phyloP scores from a whole-genome alignment of 92 coral and sea anemone genomes.

The Zoanthus solanderi region DNA sequence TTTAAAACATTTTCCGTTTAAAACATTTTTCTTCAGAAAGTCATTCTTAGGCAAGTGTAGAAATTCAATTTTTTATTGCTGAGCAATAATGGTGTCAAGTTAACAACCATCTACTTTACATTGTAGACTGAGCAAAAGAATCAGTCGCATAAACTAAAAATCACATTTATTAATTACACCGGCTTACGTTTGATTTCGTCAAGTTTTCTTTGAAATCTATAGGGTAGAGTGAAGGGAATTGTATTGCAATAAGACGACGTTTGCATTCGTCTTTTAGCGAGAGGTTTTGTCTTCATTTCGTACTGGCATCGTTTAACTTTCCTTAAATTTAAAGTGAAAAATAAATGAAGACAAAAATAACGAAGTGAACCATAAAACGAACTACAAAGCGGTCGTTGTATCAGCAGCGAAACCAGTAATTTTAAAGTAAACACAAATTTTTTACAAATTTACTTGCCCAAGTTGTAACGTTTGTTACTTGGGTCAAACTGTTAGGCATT shows the following conservation, averaged over 20 bases:
- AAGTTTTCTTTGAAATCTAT: slow-evolving; percentile 38
- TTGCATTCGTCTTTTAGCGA: not conserved
- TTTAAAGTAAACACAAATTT: too few species aligned
- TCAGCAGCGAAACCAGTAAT: too few species aligned
- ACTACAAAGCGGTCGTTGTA: slow-evolving; percentile 20
- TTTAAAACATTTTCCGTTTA: too few species aligned
- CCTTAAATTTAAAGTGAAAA: slow-evolving; percentile 10
- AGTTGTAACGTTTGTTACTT: too few species aligned
- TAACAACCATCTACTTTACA: too few species aligned
- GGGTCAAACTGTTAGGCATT: not conserved
- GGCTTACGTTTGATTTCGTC: too few species aligned
- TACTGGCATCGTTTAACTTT: slow-evolving; percentile 8
- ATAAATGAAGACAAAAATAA: slow-evolving; percentile 25
- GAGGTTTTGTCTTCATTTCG: slow-evolving; percentile 30
- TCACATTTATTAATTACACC: slow-evolving; percentile 21
- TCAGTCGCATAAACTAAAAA: slow-evolving; percentile 27
- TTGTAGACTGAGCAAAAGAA: slow-evolving; percentile 11
- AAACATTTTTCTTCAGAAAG: too few species aligned
- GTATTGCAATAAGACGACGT: slow-evolving; percentile 31
- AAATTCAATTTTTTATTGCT: too few species aligned
- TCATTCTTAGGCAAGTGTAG: too few species aligned
- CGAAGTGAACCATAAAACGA: slow-evolving; percentile 26
- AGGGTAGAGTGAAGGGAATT: slow-evolving; percentile 12
- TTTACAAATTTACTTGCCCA: too few species aligned
- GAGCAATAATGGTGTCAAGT: too few species aligned